Base-by-base conservation (phyloP, 2,888 invertebrate species). In the Chymomyza caudatula region DNA sequence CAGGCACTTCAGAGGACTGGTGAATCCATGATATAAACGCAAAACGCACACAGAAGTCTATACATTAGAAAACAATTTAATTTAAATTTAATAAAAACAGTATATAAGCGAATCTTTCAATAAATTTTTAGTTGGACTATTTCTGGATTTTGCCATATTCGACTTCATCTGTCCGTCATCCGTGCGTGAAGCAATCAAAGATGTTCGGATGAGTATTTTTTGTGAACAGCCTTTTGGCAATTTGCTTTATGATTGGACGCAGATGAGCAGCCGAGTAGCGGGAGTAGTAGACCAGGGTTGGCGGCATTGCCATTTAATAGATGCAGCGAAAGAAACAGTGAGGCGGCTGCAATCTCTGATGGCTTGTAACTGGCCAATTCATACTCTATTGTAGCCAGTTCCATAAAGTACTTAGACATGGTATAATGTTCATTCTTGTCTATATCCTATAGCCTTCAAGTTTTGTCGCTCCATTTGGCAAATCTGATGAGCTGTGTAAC, bases 361-460 rank as follows among this genome's bases (percentile, higher is more conserved):
- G 98, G 97, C 67, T 92, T 92, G 83, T 95, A 92, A 82, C 94
- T 93, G 19, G 94, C 93, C 92, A 97, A 92, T 13, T 93, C 92
- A 88, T 97, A 96, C 67, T 97, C 95, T 5, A 96, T 90, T 52
- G 97, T 91, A 61, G 95, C 92, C 69, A 97, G 91, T 89, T 99
- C 98, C 85, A 97, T 92, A 65, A 98, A 93, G 89, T 97, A 99
- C 91, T 99, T 98, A 11, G 96, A 96, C 90, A 97, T 91, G 60
- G 94, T 94, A 88, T 97, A 96, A 20, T 93, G 92, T 56, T 92
- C 91, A 56, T 95, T 96, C 61, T 89, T 88, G 53, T 92, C 91
- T 94, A 89, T 95, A 98, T 63, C 94, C 93, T 20, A 98, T 92
- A 22, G 93, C 92, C 71, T 88, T 92, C 69, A 97, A 92, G 37